Percentiles rank a stretch among this genome's conserved stretches.
Conservation (phyloP, 2,888 invertebrate species). For the Chrysolina americana region DNA sequence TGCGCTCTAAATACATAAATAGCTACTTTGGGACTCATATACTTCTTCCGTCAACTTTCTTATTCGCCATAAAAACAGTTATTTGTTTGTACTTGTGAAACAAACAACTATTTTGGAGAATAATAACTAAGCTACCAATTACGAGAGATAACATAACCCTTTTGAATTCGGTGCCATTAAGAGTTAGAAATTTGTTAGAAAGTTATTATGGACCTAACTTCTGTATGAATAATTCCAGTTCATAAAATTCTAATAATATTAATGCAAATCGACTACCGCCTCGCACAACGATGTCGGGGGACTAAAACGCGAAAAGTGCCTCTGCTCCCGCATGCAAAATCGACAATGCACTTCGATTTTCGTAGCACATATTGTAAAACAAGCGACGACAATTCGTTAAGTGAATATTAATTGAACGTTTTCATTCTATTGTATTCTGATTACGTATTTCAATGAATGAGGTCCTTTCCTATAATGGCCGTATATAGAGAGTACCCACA, state of each 20-base stretch:
- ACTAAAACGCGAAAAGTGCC: not conserved
- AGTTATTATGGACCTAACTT: no score
- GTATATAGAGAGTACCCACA: not conserved
- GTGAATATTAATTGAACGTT: conserved; percentile 1
- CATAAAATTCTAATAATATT: conserved; percentile 40
- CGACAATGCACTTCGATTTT: not conserved
- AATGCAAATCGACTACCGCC: conserved; percentile 52
- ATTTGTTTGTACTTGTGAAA: no score
- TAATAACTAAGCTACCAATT: no score
- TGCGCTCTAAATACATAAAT: no score
- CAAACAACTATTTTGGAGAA: no score
- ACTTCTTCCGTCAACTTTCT: no score
- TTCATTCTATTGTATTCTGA: not conserved
- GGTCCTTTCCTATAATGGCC: not conserved
- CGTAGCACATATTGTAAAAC: not conserved
- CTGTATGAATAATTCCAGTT: not conserved
- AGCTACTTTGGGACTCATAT: no score
- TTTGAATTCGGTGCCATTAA: not conserved
- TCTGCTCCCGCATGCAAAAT: not conserved
- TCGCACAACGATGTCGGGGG: conserved; percentile 50
- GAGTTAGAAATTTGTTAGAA: not conserved
- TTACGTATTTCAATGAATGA: not conserved
- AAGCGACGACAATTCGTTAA: conserved; percentile 6
- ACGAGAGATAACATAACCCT: not conserved
- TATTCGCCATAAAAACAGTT: no score